A percentile compares a stretch with the other conserved stretches of the same genome.
Evolutionary conservation across 53 echinoderm and acorn worm species (phyloP).

Genomic region (Astropecten irregularis): DNA sequence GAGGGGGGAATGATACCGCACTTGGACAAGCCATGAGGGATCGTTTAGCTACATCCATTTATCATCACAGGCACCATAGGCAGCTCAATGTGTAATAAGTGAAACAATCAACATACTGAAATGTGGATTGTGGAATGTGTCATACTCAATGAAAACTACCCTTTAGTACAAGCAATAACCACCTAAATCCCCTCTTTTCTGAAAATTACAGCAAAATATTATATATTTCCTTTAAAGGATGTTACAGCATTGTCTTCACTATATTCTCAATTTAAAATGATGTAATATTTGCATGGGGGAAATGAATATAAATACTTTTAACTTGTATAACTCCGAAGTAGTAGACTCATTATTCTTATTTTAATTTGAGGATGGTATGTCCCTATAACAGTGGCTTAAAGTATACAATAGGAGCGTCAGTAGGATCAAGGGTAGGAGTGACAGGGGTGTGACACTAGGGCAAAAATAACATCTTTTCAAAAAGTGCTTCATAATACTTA

Average conservation of each 20-base stretch:
- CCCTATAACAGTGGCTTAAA: too few relatives aligned
- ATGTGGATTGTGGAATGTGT: not conserved
- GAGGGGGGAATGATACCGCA: not conserved
- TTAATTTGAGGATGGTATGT: too few relatives aligned
- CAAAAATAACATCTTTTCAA: not conserved
- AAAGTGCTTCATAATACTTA: too few relatives aligned
- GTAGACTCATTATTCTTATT: too few relatives aligned
- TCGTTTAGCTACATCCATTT: not conserved
- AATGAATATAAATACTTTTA: too few relatives aligned
- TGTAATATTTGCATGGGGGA: too few relatives aligned
- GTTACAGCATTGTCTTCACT: not conserved
- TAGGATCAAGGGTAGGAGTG: too few relatives aligned
- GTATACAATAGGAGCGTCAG: too few relatives aligned
- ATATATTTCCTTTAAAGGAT: not conserved
- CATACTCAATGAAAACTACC: not conserved
- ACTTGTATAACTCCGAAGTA: too few relatives aligned
- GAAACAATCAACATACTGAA: not conserved
- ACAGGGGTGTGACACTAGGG: too few relatives aligned
- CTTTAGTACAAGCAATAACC: not conserved
- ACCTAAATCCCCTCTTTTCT: not conserved
- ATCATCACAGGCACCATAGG: not conserved
- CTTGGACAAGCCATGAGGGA: constrained; percentile 23
- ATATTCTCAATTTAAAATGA: not conserved
- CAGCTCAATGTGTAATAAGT: not conserved
- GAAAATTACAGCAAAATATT: not conserved